Evolutionary conservation across 2,113 vertebrate species (phyloP).

Genomic region (Agelaius phoeniceus): DNA sequence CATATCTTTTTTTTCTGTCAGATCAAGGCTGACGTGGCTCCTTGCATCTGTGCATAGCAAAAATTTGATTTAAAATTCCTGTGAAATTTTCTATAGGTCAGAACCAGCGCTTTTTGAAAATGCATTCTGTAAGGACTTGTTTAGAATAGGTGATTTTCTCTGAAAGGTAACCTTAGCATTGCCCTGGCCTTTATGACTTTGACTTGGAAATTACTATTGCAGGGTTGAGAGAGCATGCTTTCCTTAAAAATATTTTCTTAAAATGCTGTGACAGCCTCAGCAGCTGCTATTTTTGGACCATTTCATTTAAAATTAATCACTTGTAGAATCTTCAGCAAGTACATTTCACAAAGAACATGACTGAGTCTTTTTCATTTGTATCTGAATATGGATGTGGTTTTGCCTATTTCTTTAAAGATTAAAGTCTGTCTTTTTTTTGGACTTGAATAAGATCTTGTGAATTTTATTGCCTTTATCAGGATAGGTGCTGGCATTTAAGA

Average conservation of each 20-base stretch:
- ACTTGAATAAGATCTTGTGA: neutral
- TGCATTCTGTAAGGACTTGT: neutral
- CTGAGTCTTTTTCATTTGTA: neutral
- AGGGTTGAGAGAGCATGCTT: neutral
- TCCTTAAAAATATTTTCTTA: neutral
- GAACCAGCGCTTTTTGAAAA: neutral
- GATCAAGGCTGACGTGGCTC: neutral
- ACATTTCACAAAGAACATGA: neutral
- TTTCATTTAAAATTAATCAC: constrained; percentile 6
- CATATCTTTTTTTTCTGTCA: neutral
- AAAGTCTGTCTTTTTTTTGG: neutral
- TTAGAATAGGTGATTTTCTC: neutral
- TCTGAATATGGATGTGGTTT: neutral
- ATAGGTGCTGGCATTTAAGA: neutral
- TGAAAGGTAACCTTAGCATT: neutral
- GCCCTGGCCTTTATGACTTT: neutral
- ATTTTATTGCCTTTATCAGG: neutral
- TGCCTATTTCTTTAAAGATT: neutral
- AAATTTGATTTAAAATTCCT: neutral
- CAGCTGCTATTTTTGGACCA: neutral
- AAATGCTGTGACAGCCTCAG: neutral
- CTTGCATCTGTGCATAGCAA: neutral
- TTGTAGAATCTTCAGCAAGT: neutral
- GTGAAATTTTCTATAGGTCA: neutral
- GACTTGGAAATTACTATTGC: neutral